phyloP scores from a whole-genome alignment of 2,797 vertebrate species.

The Schizothorax lantsangensis region DNA sequence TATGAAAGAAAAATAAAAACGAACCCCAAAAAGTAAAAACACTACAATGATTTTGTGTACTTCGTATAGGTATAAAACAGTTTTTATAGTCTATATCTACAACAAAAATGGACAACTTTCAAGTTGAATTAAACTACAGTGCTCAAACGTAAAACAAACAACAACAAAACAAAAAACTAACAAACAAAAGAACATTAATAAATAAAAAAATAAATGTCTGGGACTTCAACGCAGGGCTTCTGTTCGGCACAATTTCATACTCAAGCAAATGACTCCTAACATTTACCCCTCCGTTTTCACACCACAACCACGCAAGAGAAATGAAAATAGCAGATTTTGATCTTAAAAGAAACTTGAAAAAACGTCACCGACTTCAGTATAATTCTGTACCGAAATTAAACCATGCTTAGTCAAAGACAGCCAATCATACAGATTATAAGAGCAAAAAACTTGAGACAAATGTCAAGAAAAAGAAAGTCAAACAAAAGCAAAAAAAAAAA shows the following conservation, averaged over 20 bases:
- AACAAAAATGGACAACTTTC: slow-evolving; percentile 49
- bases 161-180: too few species aligned
- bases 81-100: slow-evolving; percentile 26
- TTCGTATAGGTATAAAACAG: slow-evolving; percentile 47
- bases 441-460: slow-evolving; percentile 21
- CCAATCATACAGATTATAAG: slow-evolving; percentile 50
- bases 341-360: slow-evolving; percentile 32
- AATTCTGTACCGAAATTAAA: slow-evolving; percentile 69
- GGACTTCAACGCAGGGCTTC: slow-evolving; percentile 61
- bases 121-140: slow-evolving; percentile 47
- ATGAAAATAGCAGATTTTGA: slow-evolving; percentile 9
- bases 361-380: slow-evolving; percentile 70
- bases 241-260: slow-evolving; percentile 66
- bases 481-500: not conserved
- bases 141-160: not conserved
- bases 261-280: slow-evolving; percentile 52
- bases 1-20: not conserved
- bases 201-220: slow-evolving; percentile 27
- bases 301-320: slow-evolving; percentile 16
- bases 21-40: slow-evolving; percentile 23
- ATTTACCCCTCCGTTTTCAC: not conserved
- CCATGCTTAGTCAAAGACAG: slow-evolving; percentile 42
- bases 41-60: slow-evolving; percentile 26
- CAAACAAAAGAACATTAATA: slow-evolving; percentile 26
- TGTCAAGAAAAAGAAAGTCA: slow-evolving; percentile 33